Conservation (phyloP, 2,113 vertebrate species). For the Atractosteus spatula region DNA sequence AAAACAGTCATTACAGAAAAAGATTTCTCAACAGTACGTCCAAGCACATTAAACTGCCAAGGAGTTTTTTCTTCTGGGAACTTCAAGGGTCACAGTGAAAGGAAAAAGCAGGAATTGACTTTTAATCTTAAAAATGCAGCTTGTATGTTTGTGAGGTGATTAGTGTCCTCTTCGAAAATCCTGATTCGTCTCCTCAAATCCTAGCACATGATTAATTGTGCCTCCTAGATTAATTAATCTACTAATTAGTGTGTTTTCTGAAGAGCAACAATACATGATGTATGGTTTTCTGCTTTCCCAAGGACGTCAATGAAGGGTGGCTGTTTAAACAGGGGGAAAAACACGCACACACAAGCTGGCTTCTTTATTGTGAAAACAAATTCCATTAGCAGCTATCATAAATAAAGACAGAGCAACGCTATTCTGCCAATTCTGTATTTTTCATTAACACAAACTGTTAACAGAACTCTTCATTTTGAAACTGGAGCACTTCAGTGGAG, state of each 20-base stretch:
- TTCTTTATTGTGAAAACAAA: slow-evolving; percentile 26
- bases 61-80: too few species aligned
- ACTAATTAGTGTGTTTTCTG: slow-evolving; percentile 27
- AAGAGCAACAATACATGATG: slow-evolving; percentile 29
- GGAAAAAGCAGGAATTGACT: too few species aligned
- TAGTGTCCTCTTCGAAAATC: background rate
- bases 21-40: too few species aligned
- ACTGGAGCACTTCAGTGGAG: slow-evolving; percentile 23
- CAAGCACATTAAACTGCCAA: too few species aligned
- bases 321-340: slow-evolving; percentile 23
- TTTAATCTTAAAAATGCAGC: background rate
- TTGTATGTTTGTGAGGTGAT: background rate
- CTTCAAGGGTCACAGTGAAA: too few species aligned
- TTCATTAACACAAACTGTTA: slow-evolving; percentile 38
- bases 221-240: slow-evolving; percentile 24
- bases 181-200: slow-evolving; percentile 14
- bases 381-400: slow-evolving; percentile 32
- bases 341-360: slow-evolving; percentile 19
- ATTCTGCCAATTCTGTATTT: slow-evolving; percentile 25
- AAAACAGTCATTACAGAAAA: too few species aligned
- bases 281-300: slow-evolving; percentile 14
- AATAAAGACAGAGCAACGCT: slow-evolving; percentile 27
- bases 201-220: slow-evolving; percentile 24
- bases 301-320: slow-evolving; percentile 25
- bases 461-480: slow-evolving; percentile 19